phyloP scores from a whole-genome alignment of 1,140 invertebrate genomes.

The Zophobas atratus region DNA sequence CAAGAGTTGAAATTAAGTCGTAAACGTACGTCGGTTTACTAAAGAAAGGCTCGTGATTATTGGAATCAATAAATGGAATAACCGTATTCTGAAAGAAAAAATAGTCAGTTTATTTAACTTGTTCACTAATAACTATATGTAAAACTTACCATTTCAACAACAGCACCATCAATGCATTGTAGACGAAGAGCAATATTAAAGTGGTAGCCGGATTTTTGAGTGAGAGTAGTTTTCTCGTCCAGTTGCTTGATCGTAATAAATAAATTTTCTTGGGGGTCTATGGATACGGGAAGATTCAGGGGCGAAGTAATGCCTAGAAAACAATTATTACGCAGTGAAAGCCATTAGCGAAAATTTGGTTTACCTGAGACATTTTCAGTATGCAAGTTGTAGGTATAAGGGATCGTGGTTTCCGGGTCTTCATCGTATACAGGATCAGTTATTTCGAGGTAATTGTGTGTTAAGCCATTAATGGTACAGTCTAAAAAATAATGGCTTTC shows the following conservation, averaged over 20 bases:
- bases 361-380: background rate
- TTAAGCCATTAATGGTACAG: background rate
- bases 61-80: background rate
- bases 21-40: constrained; percentile 12
- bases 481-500: background rate
- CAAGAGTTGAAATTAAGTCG: constrained; percentile 1
- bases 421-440: background rate
- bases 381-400: background rate
- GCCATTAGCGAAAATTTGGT: too few species aligned
- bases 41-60: constrained; percentile 21
- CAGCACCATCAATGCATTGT: background rate
- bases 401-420: background rate
- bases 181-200: background rate
- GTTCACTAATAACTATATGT: background rate
- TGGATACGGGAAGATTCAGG: too few species aligned
- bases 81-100: background rate
- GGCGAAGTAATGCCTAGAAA: too few species aligned
- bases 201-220: background rate
- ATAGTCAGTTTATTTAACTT: background rate
- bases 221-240: background rate
- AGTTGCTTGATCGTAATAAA: background rate
- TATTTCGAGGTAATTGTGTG: background rate
- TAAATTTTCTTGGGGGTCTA: background rate
- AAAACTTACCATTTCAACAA: background rate
- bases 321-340: too few species aligned